These are phyloP conservation scores for Drosophila fuyamai DNA, from an alignment of 1,140 invertebrate genomes.

Conservation along the genomic window DNA sequence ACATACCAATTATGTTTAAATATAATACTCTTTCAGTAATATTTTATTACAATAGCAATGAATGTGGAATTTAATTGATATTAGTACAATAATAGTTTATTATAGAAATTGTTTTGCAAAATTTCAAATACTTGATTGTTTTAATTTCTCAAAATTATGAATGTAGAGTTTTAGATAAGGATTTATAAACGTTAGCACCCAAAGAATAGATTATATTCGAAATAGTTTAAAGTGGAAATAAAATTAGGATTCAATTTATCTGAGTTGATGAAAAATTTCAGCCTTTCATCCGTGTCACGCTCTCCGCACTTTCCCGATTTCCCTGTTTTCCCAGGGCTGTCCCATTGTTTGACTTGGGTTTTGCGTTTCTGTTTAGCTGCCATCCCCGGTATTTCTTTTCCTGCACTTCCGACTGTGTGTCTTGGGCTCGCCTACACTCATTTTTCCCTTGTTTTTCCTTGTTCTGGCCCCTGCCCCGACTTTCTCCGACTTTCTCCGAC, in stretches of 20 bases:
- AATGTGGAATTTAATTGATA: no score
- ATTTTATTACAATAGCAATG: no score
- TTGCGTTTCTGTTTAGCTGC: conserved; percentile 34
- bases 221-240: no score
- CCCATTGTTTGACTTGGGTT: conserved; percentile 41
- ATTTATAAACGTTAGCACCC: no score
- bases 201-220: no score
- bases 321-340: not conserved
- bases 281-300: conserved; percentile 15
- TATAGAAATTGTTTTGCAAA: no score
- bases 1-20: no score
- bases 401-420: conserved; percentile 36
- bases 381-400: conserved; percentile 27
- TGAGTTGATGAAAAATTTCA: not conserved
- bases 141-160: no score
- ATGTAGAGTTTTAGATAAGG: no score
- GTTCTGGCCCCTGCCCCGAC: not conserved
- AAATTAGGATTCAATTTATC: not conserved
- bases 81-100: no score
- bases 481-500: not conserved
- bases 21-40: no score
- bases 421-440: conserved; percentile 15
- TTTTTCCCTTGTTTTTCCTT: not conserved
- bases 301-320: not conserved
- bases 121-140: no score